A percentile compares a stretch with the other conserved stretches of the same genome.
phyloP scores from a whole-genome alignment of 1,140 invertebrate species.

The Leptopilina boulardi region DNA sequence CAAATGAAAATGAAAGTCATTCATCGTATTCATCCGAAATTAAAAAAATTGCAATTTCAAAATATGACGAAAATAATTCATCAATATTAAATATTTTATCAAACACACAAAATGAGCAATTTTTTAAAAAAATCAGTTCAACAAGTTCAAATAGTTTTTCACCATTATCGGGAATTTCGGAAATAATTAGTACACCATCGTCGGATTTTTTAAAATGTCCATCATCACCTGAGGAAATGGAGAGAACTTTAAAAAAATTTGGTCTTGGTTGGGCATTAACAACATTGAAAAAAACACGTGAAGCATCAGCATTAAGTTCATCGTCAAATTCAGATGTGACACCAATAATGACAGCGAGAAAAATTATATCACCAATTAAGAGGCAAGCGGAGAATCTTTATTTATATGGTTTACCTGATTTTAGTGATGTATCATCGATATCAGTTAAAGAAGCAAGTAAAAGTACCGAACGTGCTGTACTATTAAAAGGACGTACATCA shows the following conservation, averaged over 20 bases:
- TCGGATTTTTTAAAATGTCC: constrained; percentile 61
- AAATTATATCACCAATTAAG: constrained; percentile 62
- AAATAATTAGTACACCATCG: constrained; percentile 64
- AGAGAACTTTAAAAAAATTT: constrained; percentile 77
- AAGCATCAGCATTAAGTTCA: constrained; percentile 80
- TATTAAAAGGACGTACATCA: constrained; percentile 71
- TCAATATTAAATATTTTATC: constrained; percentile 29
- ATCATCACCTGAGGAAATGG: constrained; percentile 76
- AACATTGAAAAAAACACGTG: constrained; percentile 81
- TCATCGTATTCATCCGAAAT: not conserved
- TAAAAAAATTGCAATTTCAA: constrained; percentile 5
- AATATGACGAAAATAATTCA: constrained; percentile 3
- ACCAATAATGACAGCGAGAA: constrained; percentile 59
- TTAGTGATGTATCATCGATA: constrained; percentile 73
- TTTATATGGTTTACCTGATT: constrained; percentile 60
- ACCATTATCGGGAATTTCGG: constrained; percentile 69
- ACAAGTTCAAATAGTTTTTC: constrained; percentile 67
- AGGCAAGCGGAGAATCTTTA: constrained; percentile 57
- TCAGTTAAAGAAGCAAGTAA: constrained; percentile 71
- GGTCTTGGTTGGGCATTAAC: constrained; percentile 81
- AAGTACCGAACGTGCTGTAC: constrained; percentile 70
- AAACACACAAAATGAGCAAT: no score
- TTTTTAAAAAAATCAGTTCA: constrained; percentile 58
- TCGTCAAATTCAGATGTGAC: constrained; percentile 76
- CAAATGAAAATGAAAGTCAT: not conserved